Conservation (phyloP, 2,113 vertebrate species). For the Hippolais icterina region DNA sequence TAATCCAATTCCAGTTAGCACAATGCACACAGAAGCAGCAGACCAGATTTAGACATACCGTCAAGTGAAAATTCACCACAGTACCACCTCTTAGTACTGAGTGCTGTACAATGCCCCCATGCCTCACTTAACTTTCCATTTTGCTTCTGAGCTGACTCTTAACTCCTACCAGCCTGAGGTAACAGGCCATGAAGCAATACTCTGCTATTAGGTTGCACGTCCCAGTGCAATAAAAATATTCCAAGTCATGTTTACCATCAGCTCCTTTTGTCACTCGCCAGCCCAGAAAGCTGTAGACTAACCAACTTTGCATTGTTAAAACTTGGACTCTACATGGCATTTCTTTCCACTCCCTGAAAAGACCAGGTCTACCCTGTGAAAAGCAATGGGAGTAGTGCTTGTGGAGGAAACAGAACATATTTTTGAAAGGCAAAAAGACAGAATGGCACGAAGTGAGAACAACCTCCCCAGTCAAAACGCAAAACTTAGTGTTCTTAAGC, state of each 20-base stretch:
- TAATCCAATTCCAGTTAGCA: not conserved
- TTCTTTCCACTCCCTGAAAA: not conserved
- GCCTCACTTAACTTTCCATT: not conserved
- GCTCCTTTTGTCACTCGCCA: not conserved
- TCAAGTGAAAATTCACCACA: not conserved
- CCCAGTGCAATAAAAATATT: not conserved
- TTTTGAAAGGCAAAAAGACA: not conserved
- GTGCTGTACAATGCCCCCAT: not conserved
- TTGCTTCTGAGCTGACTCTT: not conserved
- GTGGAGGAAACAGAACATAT: not conserved
- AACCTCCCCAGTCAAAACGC: not conserved
- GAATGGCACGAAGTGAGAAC: not conserved
- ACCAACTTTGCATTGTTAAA: not conserved
- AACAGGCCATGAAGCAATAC: not conserved
- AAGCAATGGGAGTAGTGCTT: not conserved
- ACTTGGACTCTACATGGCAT: not conserved
- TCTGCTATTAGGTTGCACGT: not conserved
- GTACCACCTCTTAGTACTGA: not conserved
- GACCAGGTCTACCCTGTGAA: not conserved
- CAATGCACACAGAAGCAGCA: not conserved
- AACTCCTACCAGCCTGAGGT: not conserved
- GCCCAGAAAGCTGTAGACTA: not conserved
- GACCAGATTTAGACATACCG: not conserved
- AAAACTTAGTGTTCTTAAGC: not conserved
- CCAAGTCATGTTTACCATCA: not conserved